Evolutionary conservation across 1,140 invertebrate species (phyloP).

Genomic region (Zelostemma sp.): DNA sequence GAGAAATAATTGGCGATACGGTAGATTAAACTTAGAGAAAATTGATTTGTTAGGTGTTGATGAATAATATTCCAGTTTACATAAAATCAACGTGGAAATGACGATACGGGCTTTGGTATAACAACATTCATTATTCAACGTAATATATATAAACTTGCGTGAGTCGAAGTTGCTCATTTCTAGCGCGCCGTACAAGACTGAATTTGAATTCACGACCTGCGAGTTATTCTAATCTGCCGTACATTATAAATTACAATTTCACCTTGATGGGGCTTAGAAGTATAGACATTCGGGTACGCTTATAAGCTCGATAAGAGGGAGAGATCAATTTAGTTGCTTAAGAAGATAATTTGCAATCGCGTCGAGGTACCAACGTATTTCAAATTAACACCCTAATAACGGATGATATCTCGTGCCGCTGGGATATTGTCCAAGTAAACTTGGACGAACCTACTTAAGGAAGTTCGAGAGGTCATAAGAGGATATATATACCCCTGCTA

Average conservation of each 20-base stretch:
- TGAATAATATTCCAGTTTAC: too few relatives aligned
- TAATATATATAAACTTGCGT: too few relatives aligned
- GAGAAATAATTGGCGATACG: too few relatives aligned
- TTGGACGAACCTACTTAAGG: constrained; percentile 52
- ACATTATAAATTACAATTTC: constrained; percentile 18
- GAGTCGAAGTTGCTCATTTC: too few relatives aligned
- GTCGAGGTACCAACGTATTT: constrained; percentile 50
- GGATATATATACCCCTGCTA: constrained; percentile 37
- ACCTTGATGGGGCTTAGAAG: constrained; percentile 16
- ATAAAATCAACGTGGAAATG: too few relatives aligned
- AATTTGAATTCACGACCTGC: too few relatives aligned
- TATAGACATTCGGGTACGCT: constrained; percentile 8
- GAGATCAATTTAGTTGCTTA: constrained; percentile 28
- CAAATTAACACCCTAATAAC: constrained; percentile 62
- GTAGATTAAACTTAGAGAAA: too few relatives aligned
- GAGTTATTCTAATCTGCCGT: background rate
- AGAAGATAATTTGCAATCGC: constrained; percentile 56
- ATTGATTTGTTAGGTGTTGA: too few relatives aligned
- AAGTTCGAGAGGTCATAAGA: constrained; percentile 52
- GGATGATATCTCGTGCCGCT: constrained; percentile 57
- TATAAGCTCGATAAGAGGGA: constrained; percentile 14
- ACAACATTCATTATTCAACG: too few relatives aligned
- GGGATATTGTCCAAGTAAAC: constrained; percentile 55
- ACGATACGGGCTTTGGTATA: too few relatives aligned
- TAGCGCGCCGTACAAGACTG: too few relatives aligned